phyloP scores from a whole-genome alignment of 2,797 vertebrate species.

The Poeciliopsis paucimaculata region DNA sequence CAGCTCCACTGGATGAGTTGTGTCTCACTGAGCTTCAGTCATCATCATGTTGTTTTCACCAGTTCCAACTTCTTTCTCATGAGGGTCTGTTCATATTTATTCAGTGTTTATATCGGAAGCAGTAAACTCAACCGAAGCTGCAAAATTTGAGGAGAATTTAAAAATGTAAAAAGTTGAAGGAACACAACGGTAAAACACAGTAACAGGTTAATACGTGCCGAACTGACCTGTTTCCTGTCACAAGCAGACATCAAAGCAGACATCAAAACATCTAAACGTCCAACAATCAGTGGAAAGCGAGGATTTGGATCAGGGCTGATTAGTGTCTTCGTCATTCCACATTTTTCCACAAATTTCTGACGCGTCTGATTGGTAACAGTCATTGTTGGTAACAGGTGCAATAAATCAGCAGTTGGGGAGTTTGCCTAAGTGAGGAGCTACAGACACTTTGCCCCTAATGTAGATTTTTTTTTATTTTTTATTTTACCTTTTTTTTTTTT shows the following conservation, averaged over 20 bases:
- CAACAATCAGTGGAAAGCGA: neutral
- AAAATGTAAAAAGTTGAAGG: neutral
- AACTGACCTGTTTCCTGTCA: neutral
- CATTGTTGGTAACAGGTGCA: too few relatives aligned
- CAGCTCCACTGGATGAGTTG: neutral
- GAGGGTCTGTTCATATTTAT: neutral
- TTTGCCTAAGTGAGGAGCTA: too few relatives aligned
- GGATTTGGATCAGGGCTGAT: too few relatives aligned
- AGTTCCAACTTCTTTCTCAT: neutral
- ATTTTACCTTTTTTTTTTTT: too few relatives aligned
- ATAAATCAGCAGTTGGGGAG: neutral
- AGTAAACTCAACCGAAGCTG: neutral
- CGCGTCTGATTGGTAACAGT: neutral
- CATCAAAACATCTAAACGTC: neutral
- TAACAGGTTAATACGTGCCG: neutral
- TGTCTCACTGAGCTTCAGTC: neutral
- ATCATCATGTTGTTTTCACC: neutral
- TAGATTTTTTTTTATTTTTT: too few relatives aligned
- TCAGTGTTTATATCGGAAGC: neutral
- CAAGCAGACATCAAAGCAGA: too few relatives aligned
- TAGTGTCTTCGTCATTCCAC: too few relatives aligned
- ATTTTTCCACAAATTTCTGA: neutral
- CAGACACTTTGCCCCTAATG: too few relatives aligned
- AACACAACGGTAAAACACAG: neutral
- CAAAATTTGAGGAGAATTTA: neutral